These are phyloP conservation scores for Diabrotica balteata DNA, from an alignment of 2,888 invertebrate genomes.

Conservation along the genomic window DNA sequence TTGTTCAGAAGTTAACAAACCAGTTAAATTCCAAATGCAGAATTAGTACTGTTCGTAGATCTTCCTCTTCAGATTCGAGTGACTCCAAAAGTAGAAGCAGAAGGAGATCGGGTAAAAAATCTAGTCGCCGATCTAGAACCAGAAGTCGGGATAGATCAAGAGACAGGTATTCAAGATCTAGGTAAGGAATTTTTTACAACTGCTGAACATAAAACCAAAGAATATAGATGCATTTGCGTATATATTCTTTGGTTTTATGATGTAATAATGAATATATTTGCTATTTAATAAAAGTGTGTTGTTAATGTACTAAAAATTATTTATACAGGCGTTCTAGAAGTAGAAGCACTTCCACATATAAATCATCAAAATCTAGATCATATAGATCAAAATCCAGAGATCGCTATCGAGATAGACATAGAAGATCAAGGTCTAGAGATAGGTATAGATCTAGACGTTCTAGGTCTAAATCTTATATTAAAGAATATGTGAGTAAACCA, in stretches of 20 bases:
- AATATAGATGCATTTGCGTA: too few species aligned
- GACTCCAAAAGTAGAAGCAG: constrained; percentile 47
- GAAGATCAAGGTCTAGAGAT: constrained; percentile 39
- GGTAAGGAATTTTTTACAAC: constrained; percentile 11
- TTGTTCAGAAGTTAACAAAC: constrained; percentile 32
- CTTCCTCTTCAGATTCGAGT: constrained; percentile 54
- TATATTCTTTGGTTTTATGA: background rate
- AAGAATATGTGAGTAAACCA: constrained; percentile 52
- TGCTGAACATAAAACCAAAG: background rate
- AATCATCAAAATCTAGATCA: constrained; percentile 47
- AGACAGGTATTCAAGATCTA: constrained; percentile 32
- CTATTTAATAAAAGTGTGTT: background rate
- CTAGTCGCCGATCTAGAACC: constrained; percentile 50
- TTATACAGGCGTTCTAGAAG: constrained; percentile 49
- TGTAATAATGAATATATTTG: background rate
- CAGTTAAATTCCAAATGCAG: constrained; percentile 37
- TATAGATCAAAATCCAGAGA: constrained; percentile 47
- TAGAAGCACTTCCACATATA: constrained; percentile 42
- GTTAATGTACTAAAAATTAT: background rate
- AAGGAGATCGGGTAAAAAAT: constrained; percentile 44
- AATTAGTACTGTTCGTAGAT: constrained; percentile 48
- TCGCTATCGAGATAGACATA: constrained; percentile 34
- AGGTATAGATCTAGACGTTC: constrained; percentile 50
- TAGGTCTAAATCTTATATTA: constrained; percentile 56
- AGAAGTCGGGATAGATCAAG: constrained; percentile 50